Evolutionary conservation across 2,888 invertebrate species (phyloP).

Genomic region (Athalia cordata): DNA sequence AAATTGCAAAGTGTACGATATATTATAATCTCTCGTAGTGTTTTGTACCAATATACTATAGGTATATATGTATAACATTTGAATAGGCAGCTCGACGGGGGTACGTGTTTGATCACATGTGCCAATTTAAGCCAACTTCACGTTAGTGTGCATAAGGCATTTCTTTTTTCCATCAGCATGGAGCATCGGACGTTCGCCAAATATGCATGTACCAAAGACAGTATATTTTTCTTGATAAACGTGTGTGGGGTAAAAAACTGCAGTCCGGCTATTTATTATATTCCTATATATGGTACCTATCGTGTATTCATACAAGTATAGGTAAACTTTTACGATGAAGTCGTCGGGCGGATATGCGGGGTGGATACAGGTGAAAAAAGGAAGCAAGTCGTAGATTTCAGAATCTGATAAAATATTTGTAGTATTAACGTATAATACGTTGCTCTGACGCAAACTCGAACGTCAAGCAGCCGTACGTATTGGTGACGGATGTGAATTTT

Average conservation of each 20-base stretch:
- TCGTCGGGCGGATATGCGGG: background rate
- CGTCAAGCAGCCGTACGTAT: background rate
- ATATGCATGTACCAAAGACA: too few relatives aligned
- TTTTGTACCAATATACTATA: too few relatives aligned
- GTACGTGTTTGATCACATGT: too few relatives aligned
- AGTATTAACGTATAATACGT: conserved; percentile 10
- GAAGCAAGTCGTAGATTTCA: conserved; percentile 15
- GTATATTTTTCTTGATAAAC: too few relatives aligned
- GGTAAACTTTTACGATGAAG: background rate
- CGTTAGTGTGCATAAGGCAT: too few relatives aligned
- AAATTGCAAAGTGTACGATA: too few relatives aligned
- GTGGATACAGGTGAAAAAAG: background rate
- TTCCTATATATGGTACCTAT: background rate
- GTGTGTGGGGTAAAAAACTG: background rate
- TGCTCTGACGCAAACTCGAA: background rate
- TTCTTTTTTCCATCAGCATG: too few relatives aligned
- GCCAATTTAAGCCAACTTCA: too few relatives aligned
- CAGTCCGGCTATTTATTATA: background rate
- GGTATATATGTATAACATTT: too few relatives aligned
- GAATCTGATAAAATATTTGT: background rate
- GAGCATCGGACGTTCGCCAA: too few relatives aligned
- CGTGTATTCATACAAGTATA: background rate
- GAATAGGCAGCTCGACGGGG: too few relatives aligned
- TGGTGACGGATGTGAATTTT: conserved; percentile 3
- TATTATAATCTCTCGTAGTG: too few relatives aligned